phyloP scores from a whole-genome alignment of 2,888 invertebrate species.

The Cactoblastis cactorum region DNA sequence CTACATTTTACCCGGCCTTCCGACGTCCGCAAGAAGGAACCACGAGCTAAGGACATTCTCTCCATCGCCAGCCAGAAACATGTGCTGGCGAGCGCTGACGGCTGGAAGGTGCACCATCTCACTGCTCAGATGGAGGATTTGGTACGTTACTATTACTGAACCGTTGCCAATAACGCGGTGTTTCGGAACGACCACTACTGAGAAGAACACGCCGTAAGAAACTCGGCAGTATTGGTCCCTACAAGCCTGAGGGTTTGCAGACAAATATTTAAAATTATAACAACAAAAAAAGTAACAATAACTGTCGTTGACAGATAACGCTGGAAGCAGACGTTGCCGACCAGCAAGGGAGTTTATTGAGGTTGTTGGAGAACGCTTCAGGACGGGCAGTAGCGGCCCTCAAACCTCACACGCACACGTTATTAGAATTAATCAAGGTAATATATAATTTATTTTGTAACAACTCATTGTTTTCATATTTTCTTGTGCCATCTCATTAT shows the following conservation, averaged over 20 bases:
- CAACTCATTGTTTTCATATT: no score
- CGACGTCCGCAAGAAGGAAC: constrained; percentile 94
- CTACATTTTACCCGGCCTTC: constrained; percentile 73
- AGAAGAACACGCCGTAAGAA: no score
- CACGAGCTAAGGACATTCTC: constrained; percentile 85
- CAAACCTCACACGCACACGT: constrained; percentile 58
- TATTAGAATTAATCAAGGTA: constrained; percentile 68
- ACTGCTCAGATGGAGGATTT: constrained; percentile 96
- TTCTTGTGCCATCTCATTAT: no score
- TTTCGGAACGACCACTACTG: no score
- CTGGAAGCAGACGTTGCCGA: constrained; percentile 76
- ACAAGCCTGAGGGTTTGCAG: no score
- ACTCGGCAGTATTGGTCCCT: no score
- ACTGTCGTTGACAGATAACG: constrained; percentile 56
- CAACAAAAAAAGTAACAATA: not conserved
- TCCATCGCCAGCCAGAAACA: constrained; percentile 94
- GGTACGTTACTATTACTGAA: constrained; percentile 65
- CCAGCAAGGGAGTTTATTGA: constrained; percentile 66
- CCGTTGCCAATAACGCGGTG: not conserved
- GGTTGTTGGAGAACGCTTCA: constrained; percentile 56
- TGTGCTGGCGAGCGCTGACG: constrained; percentile 92
- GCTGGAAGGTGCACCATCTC: constrained; percentile 96
- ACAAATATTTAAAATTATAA: no score
- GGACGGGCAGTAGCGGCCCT: constrained; percentile 54
- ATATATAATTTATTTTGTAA: no score